Conservation (phyloP, 2,113 vertebrate genomes). For the Petroica traversi region DNA sequence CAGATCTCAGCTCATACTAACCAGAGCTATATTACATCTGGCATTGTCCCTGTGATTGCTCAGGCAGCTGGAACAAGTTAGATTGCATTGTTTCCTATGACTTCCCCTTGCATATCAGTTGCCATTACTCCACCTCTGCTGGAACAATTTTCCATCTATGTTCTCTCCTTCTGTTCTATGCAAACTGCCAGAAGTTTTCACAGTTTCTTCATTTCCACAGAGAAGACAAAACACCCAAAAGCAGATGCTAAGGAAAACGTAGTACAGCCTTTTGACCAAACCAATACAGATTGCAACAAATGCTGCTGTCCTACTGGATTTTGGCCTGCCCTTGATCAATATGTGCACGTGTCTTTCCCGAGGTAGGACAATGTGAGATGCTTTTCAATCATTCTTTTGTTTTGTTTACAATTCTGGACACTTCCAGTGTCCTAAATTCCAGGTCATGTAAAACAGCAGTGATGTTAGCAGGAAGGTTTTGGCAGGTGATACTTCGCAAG, state of each 20-base stretch:
- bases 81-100: constrained; percentile 66
- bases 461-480: background rate
- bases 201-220: background rate
- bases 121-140: constrained; percentile 49
- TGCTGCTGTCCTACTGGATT: background rate
- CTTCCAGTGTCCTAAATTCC: background rate
- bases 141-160: background rate
- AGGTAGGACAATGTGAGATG: background rate
- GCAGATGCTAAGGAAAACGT: background rate
- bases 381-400: background rate
- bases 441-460: background rate
- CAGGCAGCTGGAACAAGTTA: constrained; percentile 68
- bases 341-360: background rate
- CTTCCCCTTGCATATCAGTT: constrained; percentile 40
- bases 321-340: background rate
- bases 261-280: background rate
- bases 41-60: constrained; percentile 37
- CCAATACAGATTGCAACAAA: background rate
- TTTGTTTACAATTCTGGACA: background rate
- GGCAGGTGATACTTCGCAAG: background rate
- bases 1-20: constrained; percentile 41
- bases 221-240: background rate
- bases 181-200: constrained; percentile 7
- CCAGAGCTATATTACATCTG: constrained; percentile 62
- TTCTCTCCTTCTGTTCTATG: constrained; percentile 47